Evolutionary conservation across 2,113 vertebrate species (phyloP), one percentile per base, ranked within the genome.

Genomic region (Xiphophorus hellerii): DNA sequence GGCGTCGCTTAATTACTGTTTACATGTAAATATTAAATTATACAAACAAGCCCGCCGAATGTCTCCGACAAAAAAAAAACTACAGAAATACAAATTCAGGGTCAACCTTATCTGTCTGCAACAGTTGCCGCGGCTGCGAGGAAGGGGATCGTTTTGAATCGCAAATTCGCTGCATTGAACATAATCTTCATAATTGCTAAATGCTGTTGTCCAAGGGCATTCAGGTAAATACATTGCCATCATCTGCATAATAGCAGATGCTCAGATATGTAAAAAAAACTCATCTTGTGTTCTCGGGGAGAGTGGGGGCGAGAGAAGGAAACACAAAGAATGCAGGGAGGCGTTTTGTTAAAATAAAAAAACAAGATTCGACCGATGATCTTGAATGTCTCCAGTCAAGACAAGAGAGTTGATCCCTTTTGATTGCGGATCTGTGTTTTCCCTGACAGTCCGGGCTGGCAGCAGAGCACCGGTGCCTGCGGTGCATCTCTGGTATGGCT

Each of bases 131-230:
- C 80, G 10, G 76, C 81, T 39, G 73, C 22, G 44, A 74, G 88
- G 89, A 84, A 90, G 81, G 27, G 89, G 87, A 90, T 92, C 86
- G 92, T 92, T 94, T 92, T 93, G 93, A 94, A 95, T 94, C 93
- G 39, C 93, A 95, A 95, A 95, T 95, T 90, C 77, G 79, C 85
- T 12, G 70, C 91, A 92, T 86, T 88, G 87, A 83, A 92, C 92
- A 88, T 92, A 85, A 91, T 90, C 87, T 91, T 92, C 90, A 89
- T 94, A 94, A 95, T 94, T 93, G 91, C 93, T 94, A 89, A 90
- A 92, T 87, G 93, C 91, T 82, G 93, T 91, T 94, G 94, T 93
- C 92, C 94, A 94, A 95, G 94, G 94, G 92, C 95, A 93, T 91
- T 81, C 87, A 89, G 89, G 86, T 90, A 93, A 93, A 93, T 92